These are phyloP conservation scores for Morone chrysops DNA, from an alignment of 2,113 vertebrate genomes.

Conservation along the genomic window DNA sequence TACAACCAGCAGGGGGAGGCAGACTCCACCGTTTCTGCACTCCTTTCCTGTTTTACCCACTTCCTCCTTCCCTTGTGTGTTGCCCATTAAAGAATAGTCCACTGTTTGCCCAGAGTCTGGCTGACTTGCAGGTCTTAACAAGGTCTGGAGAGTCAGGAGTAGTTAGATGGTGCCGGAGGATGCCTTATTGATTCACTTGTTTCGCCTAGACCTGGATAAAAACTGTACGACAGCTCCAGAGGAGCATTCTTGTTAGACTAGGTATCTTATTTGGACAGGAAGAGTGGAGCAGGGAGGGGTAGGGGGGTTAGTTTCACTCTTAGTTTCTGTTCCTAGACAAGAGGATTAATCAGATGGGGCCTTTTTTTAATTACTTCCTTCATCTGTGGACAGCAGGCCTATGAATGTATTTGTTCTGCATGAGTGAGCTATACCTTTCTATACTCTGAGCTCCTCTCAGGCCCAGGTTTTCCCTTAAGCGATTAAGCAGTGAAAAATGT, in stretches of 20 bases:
- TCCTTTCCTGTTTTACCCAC: conserved; percentile 39
- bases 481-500: conserved; percentile 1
- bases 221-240: conserved; percentile 4
- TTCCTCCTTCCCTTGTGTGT: conserved; percentile 11
- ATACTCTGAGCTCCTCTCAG: conserved; percentile 18
- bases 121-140: conserved; percentile 27
- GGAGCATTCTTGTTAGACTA: not conserved
- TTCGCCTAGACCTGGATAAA: conserved; percentile 17
- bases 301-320: not conserved
- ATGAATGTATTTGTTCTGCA: conserved; percentile 65
- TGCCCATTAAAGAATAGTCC: conserved; percentile 12
- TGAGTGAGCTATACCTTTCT: conserved; percentile 43
- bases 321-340: conserved; percentile 19
- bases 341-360: conserved; percentile 21
- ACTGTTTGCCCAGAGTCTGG: conserved; percentile 16
- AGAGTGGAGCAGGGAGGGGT: not conserved
- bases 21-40: conserved; percentile 27
- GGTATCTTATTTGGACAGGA: conserved; percentile 11
- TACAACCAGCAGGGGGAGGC: conserved; percentile 54
- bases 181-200: conserved; percentile 46
- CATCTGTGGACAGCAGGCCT: conserved; percentile 37
- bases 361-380: conserved; percentile 78
- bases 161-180: conserved; percentile 5
- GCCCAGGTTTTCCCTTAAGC: conserved; percentile 12
- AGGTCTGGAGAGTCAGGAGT: conserved; percentile 26